Percentiles rank a stretch among this genome's conserved stretches.
Evolutionary conservation across 2,888 invertebrate genomes (phyloP).

Genomic region (Tetragonula carbonaria): DNA sequence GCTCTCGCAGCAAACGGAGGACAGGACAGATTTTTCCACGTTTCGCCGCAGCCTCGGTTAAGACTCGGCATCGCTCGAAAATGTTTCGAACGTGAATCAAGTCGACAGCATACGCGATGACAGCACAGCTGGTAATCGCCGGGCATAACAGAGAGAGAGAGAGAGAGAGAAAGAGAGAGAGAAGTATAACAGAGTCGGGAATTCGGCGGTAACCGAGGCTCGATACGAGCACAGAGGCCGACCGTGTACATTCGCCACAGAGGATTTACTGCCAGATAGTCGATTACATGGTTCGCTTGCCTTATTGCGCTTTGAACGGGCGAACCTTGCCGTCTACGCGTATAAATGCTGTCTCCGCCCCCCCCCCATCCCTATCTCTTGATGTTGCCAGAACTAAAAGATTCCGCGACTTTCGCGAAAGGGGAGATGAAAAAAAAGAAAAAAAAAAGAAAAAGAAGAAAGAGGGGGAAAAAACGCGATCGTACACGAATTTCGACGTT

Average conservation of each 20-base stretch:
- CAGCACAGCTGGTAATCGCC: constrained; percentile 36
- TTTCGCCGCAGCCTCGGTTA: neutral
- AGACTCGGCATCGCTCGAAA: neutral
- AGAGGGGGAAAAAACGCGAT: neutral
- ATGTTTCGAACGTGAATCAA: constrained; percentile 31
- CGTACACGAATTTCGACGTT: constrained; percentile 26
- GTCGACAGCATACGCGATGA: constrained; percentile 13
- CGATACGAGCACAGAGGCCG: constrained; percentile 35
- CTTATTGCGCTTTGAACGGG: constrained; percentile 69
- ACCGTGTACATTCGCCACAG: constrained; percentile 59
- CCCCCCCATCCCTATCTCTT: neutral
- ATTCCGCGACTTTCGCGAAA: constrained; percentile 37
- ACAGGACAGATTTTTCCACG: neutral
- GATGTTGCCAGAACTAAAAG: constrained; percentile 28
- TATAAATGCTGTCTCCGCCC: constrained; percentile 39
- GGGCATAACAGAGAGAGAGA: constrained; percentile 50
- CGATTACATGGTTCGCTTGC: constrained; percentile 72
- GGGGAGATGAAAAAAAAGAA: neutral
- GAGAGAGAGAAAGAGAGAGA: neutral
- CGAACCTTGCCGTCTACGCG: constrained; percentile 41
- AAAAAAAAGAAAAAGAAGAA: no score
- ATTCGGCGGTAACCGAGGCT: constrained; percentile 57
- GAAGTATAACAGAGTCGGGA: constrained; percentile 65
- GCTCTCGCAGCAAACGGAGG: neutral
- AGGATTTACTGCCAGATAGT: constrained; percentile 71